Evolutionary conservation across 2,888 invertebrate species (phyloP), one percentile per base, ranked within the genome.

Genomic region (Perithous albicinctus): DNA sequence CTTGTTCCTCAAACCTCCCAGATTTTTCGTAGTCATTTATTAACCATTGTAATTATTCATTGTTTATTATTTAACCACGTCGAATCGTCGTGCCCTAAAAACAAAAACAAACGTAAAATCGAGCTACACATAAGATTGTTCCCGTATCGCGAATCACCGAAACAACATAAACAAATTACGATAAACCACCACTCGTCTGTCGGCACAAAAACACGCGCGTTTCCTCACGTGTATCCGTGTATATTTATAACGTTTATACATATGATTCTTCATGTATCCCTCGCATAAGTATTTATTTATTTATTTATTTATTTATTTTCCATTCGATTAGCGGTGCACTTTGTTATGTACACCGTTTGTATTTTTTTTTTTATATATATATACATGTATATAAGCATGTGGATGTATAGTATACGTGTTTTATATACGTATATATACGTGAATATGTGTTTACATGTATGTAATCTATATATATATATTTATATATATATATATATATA

Each of bases 401-500:
- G 73, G 66, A 38, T 59, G 46, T 77, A 20, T 15, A 26, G 54
- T 12, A 43, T 56, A 41, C 51, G 41, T 73, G 35, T 79, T 76
- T 76, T 78, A 77, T 54, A 46, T 78, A 79, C 80, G 46, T 79
- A 67, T 79, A 78, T 83, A 74, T 77, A 85, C 66, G 67, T 7
- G 63, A 23, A 23, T 41, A n/a, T 61, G 41, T 73, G 32, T 82
- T 78, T 74, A 80, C 74, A 74, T 41, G 76, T 63, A 80, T 72
- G 63, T 54, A 66, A 69, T 72, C 61, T 41, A 72, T 63, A 48
- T 80, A 70, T 75, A 38, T 67, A 63, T 76, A 43, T 82, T 76
- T 76, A 81, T 77, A 46, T 79, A 80, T 83, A 54, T 79, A 63
- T 78, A 70, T 66, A 46, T 78, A 67, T 74, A 35, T 67, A 54